These are phyloP conservation scores for Vombatus ursinus DNA, from an alignment of 2,113 vertebrate species.

Conservation along the genomic window DNA sequence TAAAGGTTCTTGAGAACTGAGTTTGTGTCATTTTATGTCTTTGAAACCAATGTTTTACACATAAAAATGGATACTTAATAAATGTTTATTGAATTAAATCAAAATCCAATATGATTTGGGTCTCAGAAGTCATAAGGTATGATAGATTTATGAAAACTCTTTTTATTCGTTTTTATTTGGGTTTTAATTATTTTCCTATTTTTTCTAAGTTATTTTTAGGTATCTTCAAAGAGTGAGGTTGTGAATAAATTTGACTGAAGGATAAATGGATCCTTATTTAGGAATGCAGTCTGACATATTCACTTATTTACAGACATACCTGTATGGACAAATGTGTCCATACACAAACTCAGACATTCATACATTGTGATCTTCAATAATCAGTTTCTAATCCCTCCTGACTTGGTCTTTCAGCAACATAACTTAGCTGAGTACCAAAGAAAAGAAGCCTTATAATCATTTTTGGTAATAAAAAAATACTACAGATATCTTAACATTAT, in stretches of 20 bases:
- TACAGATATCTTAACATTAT: neutral
- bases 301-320: neutral
- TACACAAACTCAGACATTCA: neutral
- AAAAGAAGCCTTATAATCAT: neutral
- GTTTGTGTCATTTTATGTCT: neutral
- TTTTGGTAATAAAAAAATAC: neutral
- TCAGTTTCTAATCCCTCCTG: neutral
- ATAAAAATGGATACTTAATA: neutral
- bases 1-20: neutral
- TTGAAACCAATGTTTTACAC: neutral
- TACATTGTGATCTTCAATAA: neutral
- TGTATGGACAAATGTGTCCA: neutral
- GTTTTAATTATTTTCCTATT: neutral
- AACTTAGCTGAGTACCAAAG: neutral
- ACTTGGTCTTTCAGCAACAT: neutral
- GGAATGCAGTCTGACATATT: neutral
- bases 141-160: neutral
- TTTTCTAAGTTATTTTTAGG: neutral
- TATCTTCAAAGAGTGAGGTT: neutral
- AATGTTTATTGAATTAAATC: neutral
- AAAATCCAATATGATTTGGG: neutral
- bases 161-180: neutral
- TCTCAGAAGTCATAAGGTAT: neutral
- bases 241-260: neutral
- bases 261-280: neutral